phyloP scores from a whole-genome alignment of 1,140 invertebrate genomes.

The Anoplolepis gracilipes region DNA sequence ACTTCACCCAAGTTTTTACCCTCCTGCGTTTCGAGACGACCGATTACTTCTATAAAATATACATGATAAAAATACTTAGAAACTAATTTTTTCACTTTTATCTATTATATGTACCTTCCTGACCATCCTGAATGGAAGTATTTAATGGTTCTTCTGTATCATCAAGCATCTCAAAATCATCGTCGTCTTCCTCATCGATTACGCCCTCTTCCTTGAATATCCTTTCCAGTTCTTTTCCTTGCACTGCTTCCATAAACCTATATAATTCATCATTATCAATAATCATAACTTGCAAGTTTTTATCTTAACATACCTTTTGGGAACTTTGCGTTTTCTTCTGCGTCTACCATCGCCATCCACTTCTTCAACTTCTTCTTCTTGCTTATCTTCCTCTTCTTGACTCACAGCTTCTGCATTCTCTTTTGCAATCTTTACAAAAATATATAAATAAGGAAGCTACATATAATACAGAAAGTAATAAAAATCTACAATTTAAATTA shows the following conservation, averaged over 20 bases:
- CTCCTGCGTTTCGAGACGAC: slow-evolving; percentile 88
- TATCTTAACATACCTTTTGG: slow-evolving; percentile 83
- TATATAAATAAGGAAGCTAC: slow-evolving; percentile 54
- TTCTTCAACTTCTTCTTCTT: slow-evolving; percentile 83
- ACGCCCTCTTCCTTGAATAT: slow-evolving; percentile 91
- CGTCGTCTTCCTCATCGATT: slow-evolving; percentile 88
- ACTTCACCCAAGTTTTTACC: slow-evolving; percentile 88
- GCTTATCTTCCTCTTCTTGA: slow-evolving; percentile 83
- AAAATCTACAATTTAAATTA: slow-evolving; percentile 28
- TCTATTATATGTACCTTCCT: slow-evolving; percentile 75
- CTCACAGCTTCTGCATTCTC: slow-evolving; percentile 77
- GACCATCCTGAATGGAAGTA: slow-evolving; percentile 76
- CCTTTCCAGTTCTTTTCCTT: slow-evolving; percentile 91
- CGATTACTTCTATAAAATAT: slow-evolving; percentile 87
- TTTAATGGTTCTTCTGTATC: slow-evolving; percentile 71
- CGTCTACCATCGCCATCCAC: slow-evolving; percentile 87
- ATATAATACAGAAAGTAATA: neutral
- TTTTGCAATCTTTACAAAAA: slow-evolving; percentile 68
- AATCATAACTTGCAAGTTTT: neutral
- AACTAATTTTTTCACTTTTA: neutral
- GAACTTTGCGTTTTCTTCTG: slow-evolving; percentile 88
- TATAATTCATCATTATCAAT: slow-evolving; percentile 32
- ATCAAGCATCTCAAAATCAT: slow-evolving; percentile 72
- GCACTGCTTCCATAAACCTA: slow-evolving; percentile 89
- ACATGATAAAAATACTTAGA: neutral